Conservation (phyloP, 2,797 vertebrate genomes). For the Danio kyathit region DNA sequence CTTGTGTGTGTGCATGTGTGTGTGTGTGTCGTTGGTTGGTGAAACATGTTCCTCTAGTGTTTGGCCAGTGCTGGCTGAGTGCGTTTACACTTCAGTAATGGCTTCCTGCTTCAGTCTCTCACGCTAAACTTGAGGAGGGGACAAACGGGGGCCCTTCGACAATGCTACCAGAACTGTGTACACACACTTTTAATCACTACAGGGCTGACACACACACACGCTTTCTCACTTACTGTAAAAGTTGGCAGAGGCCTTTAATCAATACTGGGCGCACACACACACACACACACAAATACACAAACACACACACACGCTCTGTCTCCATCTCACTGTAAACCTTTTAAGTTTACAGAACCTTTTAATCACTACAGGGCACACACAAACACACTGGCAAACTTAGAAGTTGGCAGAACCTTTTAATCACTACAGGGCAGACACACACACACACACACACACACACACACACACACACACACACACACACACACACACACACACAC, state of each 20-base stretch:
- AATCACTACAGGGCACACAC: neutral
- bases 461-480: neutral
- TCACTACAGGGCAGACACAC: no score
- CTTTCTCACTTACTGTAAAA: no score
- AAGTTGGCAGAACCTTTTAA: neutral
- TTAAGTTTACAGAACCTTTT: neutral
- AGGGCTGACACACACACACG: neutral
- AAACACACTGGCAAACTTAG: neutral
- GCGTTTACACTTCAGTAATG: slow-evolving; percentile 78
- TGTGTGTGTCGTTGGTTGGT: slow-evolving; percentile 57
- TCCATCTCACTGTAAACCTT: no score
- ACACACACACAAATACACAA: neutral
- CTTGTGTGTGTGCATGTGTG: slow-evolving; percentile 40
- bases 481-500: neutral
- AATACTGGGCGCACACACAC: neutral
- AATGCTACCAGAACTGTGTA: slow-evolving; percentile 32
- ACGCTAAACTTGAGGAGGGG: slow-evolving; percentile 63
- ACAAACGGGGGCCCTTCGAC: slow-evolving; percentile 53
- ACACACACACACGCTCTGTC: neutral
- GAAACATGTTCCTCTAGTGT: slow-evolving; percentile 74
- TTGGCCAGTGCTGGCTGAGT: slow-evolving; percentile 76
- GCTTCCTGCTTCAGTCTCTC: slow-evolving; percentile 76
- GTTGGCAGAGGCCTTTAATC: neutral
- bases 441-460: neutral
- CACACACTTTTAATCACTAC: neutral